Percentiles rank a stretch among this genome's conserved stretches.
phyloP scores from a whole-genome alignment of 2,797 vertebrate genomes.

The Gymnopithys bicolor region DNA sequence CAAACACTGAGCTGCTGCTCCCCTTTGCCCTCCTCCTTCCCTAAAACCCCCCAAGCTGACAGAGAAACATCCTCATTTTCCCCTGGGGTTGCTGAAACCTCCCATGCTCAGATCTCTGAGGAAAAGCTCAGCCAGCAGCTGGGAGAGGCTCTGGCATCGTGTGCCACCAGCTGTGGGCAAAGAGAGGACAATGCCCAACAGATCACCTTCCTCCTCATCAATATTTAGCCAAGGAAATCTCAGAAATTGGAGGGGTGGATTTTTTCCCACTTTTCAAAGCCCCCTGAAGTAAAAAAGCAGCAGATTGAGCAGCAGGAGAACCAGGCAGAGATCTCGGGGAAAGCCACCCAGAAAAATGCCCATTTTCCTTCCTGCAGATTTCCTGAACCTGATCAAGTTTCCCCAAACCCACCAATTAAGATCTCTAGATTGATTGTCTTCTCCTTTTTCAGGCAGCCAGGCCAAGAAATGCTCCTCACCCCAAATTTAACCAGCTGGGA shows the following conservation, averaged over 20 bases:
- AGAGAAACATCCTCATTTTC: neutral
- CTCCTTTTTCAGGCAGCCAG: neutral
- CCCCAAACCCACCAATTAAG: neutral
- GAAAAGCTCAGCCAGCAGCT: neutral
- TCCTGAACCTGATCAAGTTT: neutral
- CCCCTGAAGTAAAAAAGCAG: neutral
- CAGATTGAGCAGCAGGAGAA: neutral
- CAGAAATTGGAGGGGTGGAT: neutral
- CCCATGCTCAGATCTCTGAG: neutral
- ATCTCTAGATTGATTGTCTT: neutral
- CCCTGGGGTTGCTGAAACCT: rapidly evolving
- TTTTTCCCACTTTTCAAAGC: neutral
- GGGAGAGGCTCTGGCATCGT: rapidly evolving
- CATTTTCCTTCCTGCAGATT: neutral
- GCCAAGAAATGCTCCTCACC: neutral
- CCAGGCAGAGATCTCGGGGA: rapidly evolving
- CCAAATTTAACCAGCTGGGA: neutral
- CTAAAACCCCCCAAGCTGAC: neutral
- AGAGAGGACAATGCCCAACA: neutral
- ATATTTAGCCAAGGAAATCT: neutral
- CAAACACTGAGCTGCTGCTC: neutral
- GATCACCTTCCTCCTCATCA: neutral
- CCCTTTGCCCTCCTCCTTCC: neutral
- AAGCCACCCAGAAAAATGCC: neutral
- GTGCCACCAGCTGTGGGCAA: neutral